These are phyloP conservation scores for Salvelinus fontinalis DNA, from an alignment of 2,113 vertebrate genomes.

Conservation along the genomic window DNA sequence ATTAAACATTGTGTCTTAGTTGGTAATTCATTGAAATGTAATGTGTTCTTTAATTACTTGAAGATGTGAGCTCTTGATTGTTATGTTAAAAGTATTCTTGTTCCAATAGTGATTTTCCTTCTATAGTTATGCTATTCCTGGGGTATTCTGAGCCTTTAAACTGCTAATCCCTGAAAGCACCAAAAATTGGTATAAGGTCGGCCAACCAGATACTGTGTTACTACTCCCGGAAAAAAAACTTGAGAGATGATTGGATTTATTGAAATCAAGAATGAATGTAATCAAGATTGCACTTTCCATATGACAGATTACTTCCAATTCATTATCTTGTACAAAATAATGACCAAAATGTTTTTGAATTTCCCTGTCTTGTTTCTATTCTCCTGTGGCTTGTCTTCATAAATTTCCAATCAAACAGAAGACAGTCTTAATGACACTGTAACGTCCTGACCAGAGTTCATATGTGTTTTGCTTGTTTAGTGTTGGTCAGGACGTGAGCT, in stretches of 20 bases:
- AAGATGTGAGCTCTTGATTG: neutral
- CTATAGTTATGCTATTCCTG: too few relatives aligned
- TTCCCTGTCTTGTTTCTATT: conserved; percentile 9
- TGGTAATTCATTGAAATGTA: neutral
- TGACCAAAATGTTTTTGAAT: conserved; percentile 12
- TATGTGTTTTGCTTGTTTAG: too few relatives aligned
- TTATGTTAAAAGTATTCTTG: neutral
- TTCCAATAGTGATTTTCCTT: neutral
- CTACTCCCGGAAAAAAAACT: too few relatives aligned
- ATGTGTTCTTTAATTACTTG: neutral
- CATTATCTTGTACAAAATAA: conserved; percentile 13
- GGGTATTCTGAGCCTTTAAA: too few relatives aligned
- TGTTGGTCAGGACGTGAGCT: too few relatives aligned
- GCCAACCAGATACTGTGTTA: too few relatives aligned
- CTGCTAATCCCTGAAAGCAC: too few relatives aligned
- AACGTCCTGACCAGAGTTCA: too few relatives aligned
- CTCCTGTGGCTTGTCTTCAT: conserved; percentile 11
- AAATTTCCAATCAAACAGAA: conserved; percentile 28
- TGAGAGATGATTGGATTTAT: neutral
- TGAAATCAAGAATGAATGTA: too few relatives aligned
- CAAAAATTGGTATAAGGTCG: too few relatives aligned
- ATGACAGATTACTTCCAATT: neutral
- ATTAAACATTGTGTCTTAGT: neutral
- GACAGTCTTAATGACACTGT: conserved; percentile 7
- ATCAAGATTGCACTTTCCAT: too few relatives aligned